phyloP scores from a whole-genome alignment of 2,797 vertebrate species.

The Acrocephalus scirpaceus region DNA sequence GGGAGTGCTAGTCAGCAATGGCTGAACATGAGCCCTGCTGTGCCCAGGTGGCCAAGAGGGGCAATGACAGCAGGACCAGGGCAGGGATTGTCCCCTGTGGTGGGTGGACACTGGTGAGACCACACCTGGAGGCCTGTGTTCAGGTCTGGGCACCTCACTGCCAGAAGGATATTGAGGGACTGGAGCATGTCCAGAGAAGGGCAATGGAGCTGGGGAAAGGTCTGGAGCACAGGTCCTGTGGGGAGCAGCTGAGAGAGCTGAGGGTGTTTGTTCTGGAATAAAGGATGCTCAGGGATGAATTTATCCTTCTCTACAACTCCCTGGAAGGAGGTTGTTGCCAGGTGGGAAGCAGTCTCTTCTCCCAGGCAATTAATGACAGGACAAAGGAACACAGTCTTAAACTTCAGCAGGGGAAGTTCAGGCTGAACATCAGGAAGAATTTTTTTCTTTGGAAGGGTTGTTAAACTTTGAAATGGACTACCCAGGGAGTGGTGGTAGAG shows the following conservation, averaged over 20 bases:
- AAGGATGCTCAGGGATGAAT: neutral
- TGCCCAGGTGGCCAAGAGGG: neutral
- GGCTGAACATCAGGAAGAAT: neutral
- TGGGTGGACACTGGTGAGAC: neutral
- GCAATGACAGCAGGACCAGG: neutral
- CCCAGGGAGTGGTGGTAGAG: neutral
- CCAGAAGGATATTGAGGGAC: neutral
- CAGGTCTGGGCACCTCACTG: neutral
- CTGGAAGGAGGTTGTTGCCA: neutral
- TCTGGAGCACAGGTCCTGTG: neutral
- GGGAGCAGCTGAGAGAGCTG: neutral
- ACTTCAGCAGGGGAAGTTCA: no score
- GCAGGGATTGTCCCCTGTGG: neutral
- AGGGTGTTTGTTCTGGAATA: neutral
- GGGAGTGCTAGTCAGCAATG: fast-evolving
- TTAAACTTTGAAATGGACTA: fast-evolving
- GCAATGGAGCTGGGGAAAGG: fast-evolving
- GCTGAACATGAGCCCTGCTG: neutral
- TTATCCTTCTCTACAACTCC: neutral
- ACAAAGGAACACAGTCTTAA: neutral
- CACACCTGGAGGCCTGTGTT: neutral
- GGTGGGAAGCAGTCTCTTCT: neutral
- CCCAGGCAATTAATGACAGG: neutral
- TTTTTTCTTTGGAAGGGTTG: neutral
- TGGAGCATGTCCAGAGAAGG: neutral